Evolutionary conservation across 2,888 invertebrate genomes (phyloP), one percentile per base, ranked within the genome.

Genomic region (Drosophila prolongata): DNA sequence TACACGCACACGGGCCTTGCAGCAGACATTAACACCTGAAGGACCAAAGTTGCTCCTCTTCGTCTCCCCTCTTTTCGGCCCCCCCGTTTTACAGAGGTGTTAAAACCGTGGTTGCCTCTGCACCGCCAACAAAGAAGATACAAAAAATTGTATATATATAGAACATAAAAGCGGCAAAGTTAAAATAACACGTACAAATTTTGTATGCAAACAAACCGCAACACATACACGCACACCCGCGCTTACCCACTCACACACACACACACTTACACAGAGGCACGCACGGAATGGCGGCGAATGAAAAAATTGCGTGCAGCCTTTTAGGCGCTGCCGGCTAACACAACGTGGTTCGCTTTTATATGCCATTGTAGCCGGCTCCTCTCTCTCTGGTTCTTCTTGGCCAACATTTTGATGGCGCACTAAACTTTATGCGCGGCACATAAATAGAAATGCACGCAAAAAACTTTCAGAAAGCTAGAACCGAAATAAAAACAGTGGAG

Each of bases 261-360:
- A 14, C 19, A n/a, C 50, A 56, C 49, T 42, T 35, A 34, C 30
- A 46, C 52, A 59, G 24, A 30, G 37, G 65, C 64, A 70, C 65
- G 74, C 67, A 56, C 71, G 59, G 71, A 79, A 67, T 76, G 65
- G 67, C 75, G 54, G 73, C 67, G 68, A 81, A 77, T 82, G 75
- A 74, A 83, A 84, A 87, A 79, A 83, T 80, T 80, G 77, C 85
- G 82, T 87, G 82, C 77, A 82, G 82, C 82, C 84, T 85, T 82
- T 87, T 87, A 80, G 87, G 80, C 75, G 78, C 71, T 67, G 43
- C 42, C 55, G 47, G 47, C 60, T 38, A 62, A 62, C 58, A 40
- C 53, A 58, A 50, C 61, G 24, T 30, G 13, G 37, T 30, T 30
- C 46, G 34, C 46, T 53, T 64, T 60, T 64, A 60, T 64, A 47